phyloP scores from a whole-genome alignment of 2,113 vertebrate species.

The Aphelocoma coerulescens region DNA sequence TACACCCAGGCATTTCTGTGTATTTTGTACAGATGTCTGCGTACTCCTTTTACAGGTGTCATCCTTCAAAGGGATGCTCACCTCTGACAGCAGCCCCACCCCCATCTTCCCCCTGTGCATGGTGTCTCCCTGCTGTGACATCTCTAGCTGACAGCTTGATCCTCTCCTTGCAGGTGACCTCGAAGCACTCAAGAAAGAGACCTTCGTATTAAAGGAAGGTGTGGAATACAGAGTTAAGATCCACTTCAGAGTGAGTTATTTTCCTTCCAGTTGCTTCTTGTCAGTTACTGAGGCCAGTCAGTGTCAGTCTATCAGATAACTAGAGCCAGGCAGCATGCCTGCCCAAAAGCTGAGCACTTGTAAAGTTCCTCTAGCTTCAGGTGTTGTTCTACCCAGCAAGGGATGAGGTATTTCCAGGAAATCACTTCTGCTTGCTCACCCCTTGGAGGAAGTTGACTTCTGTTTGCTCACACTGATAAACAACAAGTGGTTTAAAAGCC shows the following conservation, averaged over 20 bases:
- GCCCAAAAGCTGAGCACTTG: not conserved
- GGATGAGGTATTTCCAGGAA: not conserved
- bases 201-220: constrained; percentile 77
- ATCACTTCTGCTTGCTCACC: not conserved
- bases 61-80: not conserved
- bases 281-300: not conserved
- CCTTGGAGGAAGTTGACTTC: not conserved
- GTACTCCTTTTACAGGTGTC: not conserved
- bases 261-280: not conserved
- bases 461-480: not conserved
- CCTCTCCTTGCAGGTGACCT: constrained; percentile 69
- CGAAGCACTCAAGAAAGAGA: constrained; percentile 76
- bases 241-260: constrained; percentile 76
- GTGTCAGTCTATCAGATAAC: not conserved
- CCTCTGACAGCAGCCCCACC: not conserved
- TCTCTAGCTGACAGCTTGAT: not conserved
- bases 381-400: not conserved
- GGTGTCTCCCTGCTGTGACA: not conserved
- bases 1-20: not conserved
- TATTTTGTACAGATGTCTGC: rapidly evolving
- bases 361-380: not conserved
- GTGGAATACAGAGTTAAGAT: constrained; percentile 80
- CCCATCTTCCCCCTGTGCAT: not conserved
- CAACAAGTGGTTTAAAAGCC: not conserved
- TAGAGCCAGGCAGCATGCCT: not conserved